A percentile compares a stretch with the other conserved stretches of the same genome.
phyloP scores from a whole-genome alignment of 2,797 vertebrate genomes.

The Pempheris klunzingeri region DNA sequence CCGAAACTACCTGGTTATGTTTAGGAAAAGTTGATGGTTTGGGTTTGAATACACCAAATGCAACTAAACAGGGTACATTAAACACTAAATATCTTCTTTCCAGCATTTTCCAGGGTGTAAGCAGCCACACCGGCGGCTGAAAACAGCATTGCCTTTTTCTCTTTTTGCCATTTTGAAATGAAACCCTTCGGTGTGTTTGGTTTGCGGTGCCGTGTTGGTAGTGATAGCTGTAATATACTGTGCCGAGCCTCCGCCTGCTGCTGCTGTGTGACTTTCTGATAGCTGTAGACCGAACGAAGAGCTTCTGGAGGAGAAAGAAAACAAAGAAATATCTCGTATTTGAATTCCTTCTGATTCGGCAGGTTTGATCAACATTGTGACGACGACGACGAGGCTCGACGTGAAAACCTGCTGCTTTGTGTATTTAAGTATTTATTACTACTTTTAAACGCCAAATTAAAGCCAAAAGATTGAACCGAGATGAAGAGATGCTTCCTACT shows the following conservation, averaged over 20 bases:
- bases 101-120: no score
- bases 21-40: no score
- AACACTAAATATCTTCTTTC: no score
- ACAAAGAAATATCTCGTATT: not conserved
- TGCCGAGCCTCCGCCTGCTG: not conserved
- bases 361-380: not conserved
- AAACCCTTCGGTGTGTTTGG: slow-evolving; percentile 8
- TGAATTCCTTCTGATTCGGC: not conserved
- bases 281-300: not conserved
- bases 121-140: no score
- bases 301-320: not conserved
- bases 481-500: slow-evolving; percentile 8
- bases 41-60: no score
- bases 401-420: slow-evolving; percentile 45
- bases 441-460: slow-evolving; percentile 14
- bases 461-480: slow-evolving; percentile 43
- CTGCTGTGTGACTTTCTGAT: slow-evolving; percentile 10
- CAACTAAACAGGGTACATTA: no score
- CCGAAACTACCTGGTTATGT: no score
- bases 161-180: slow-evolving; percentile 2
- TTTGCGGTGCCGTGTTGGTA: not conserved
- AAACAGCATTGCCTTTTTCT: no score
- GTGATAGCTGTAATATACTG: not conserved
- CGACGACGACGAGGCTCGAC: not conserved
- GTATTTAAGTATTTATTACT: slow-evolving; percentile 47